Conservation (phyloP, 2,888 invertebrate species). For the Orthosia cruda region DNA sequence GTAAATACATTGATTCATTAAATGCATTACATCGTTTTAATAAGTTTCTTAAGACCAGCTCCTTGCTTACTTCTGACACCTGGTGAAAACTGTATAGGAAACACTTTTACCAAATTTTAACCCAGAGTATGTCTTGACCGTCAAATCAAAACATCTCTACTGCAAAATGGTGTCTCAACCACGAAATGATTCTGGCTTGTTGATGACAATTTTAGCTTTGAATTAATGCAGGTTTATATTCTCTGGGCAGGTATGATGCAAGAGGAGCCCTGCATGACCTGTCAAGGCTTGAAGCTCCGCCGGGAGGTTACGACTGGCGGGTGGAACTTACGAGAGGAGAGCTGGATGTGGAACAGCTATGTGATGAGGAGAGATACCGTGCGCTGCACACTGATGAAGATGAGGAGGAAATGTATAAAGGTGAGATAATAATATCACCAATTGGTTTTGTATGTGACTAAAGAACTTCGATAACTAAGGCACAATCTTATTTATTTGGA, state of each 20-base stretch:
- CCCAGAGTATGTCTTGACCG: constrained; percentile 9
- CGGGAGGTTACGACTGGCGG: constrained; percentile 93
- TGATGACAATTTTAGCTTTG: constrained; percentile 6
- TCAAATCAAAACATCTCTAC: not conserved
- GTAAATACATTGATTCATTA: not conserved
- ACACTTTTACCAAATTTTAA: constrained; percentile 1
- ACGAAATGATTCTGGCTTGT: constrained; percentile 45
- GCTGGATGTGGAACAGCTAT: constrained; percentile 96
- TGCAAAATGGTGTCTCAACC: constrained; percentile 21
- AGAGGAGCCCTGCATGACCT: constrained; percentile 98
- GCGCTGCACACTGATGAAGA: constrained; percentile 97
- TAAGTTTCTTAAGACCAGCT: constrained; percentile 25
- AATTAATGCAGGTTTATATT: constrained; percentile 61
- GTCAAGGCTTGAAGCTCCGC: constrained; percentile 95
- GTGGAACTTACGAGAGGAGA: constrained; percentile 94
- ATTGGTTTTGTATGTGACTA: not conserved
- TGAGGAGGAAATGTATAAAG: constrained; percentile 97
- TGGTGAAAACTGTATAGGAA: not conserved
- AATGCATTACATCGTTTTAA: not conserved
- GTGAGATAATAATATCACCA: constrained; percentile 84
- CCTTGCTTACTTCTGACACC: constrained; percentile 22
- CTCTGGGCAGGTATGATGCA: constrained; percentile 96
- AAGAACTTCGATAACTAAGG: not conserved
- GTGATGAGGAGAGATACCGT: constrained; percentile 98
- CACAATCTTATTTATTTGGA: not conserved